Evolutionary conservation across 2,888 invertebrate genomes (phyloP).

Genomic region (Sesia bembeciformis): DNA sequence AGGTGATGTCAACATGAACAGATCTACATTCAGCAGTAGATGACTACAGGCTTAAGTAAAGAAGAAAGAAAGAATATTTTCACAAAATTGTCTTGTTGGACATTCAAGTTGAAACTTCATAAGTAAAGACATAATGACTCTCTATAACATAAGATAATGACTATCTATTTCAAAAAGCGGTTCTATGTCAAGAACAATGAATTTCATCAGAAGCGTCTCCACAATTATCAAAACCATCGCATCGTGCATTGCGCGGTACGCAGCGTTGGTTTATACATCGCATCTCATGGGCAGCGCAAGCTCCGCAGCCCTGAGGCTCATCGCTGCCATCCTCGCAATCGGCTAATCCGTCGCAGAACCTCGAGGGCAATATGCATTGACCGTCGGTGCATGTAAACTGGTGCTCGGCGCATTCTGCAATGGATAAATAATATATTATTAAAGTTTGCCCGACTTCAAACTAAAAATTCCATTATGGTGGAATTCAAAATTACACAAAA

Average conservation of each 20-base stretch:
- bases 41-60: too few species aligned
- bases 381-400: constrained; percentile 77
- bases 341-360: constrained; percentile 80
- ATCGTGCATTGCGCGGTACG: constrained; percentile 73
- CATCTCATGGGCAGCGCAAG: constrained; percentile 69
- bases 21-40: too few species aligned
- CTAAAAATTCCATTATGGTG: too few species aligned
- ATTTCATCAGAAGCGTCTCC: constrained; percentile 80
- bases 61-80: too few species aligned
- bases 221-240: constrained; percentile 80
- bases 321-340: constrained; percentile 82
- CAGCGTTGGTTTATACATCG: constrained; percentile 74
- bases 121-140: too few species aligned
- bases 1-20: too few species aligned
- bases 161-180: too few species aligned
- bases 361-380: constrained; percentile 75
- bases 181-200: constrained; percentile 32
- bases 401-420: constrained; percentile 59
- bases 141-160: too few species aligned
- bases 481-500: too few species aligned
- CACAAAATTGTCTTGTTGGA: too few species aligned
- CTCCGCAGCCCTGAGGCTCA: constrained; percentile 76
- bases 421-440: neutral
- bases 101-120: too few species aligned
- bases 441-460: too few species aligned